A percentile compares a stretch with the other conserved stretches of the same genome.
Evolutionary conservation across 2,888 invertebrate genomes (phyloP).

Genomic region (Philonicus albiceps): DNA sequence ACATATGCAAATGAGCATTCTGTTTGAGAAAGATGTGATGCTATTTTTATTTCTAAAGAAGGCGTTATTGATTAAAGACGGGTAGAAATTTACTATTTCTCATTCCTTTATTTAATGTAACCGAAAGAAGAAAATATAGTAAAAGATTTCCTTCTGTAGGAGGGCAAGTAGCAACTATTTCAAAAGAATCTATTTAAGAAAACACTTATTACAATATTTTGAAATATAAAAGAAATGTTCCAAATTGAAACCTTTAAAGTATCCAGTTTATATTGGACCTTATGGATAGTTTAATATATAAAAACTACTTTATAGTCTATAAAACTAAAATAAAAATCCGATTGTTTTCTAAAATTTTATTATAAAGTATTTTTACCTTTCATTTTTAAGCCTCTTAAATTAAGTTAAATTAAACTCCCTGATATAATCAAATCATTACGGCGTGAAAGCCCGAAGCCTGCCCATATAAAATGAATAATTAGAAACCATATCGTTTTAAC

Average conservation of each 20-base stretch:
- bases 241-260: no score
- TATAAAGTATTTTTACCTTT: not conserved
- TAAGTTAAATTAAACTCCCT: not conserved
- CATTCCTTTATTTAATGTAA: not conserved
- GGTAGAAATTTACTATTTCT: not conserved
- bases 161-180: no score
- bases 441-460: not conserved
- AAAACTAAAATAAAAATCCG: not conserved
- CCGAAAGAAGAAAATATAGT: not conserved
- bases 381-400: not conserved
- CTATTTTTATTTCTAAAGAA: not conserved
- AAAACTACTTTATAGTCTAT: no score
- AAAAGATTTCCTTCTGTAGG: not conserved
- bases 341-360: not conserved
- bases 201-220: no score
- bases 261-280: no score
- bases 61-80: not conserved
- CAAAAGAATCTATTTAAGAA: no score
- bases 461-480: not conserved
- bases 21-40: not conserved
- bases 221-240: no score
- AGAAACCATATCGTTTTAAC: not conserved
- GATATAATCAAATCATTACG: not conserved
- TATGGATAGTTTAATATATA: no score
- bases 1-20: not conserved